Percentiles rank a stretch among this genome's conserved stretches.
phyloP scores from a whole-genome alignment of 2,888 invertebrate species.

The Drepanosiphum platanoidis region DNA sequence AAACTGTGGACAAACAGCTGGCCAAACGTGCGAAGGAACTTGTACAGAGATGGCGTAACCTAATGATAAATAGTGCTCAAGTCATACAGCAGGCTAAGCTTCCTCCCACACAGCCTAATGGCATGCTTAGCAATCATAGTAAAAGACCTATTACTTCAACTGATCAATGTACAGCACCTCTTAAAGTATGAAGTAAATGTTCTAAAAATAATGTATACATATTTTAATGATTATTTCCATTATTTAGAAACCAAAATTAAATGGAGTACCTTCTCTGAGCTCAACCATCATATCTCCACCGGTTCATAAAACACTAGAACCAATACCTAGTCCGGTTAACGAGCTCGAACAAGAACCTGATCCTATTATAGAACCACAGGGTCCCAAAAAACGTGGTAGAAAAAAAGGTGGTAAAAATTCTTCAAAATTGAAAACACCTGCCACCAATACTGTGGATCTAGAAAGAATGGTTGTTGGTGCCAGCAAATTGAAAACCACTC shows the following conservation, averaged over 20 bases:
- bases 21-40: constrained; percentile 91
- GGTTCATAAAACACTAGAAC: constrained; percentile 59
- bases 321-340: constrained; percentile 54
- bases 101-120: constrained; percentile 63
- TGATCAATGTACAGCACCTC: constrained; percentile 59
- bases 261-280: constrained; percentile 49
- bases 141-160: constrained; percentile 60
- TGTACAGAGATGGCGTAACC: constrained; percentile 91
- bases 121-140: constrained; percentile 58
- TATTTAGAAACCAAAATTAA: constrained; percentile 59
- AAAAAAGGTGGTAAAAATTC: constrained; percentile 69
- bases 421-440: constrained; percentile 70
- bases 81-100: constrained; percentile 52
- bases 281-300: constrained; percentile 43
- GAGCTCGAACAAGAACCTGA: constrained; percentile 62
- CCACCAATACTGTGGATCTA: constrained; percentile 61
- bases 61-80: constrained; percentile 71
- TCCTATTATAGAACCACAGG: constrained; percentile 63
- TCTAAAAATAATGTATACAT: neutral
- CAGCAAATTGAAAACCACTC: constrained; percentile 74
- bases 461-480: constrained; percentile 58
- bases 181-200: constrained; percentile 43
- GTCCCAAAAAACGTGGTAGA: constrained; percentile 71
- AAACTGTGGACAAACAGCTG: constrained; percentile 83
- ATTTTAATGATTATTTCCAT: neutral